Conservation (phyloP, 2,888 invertebrate genomes). For the Oscheius sp. region DNA sequence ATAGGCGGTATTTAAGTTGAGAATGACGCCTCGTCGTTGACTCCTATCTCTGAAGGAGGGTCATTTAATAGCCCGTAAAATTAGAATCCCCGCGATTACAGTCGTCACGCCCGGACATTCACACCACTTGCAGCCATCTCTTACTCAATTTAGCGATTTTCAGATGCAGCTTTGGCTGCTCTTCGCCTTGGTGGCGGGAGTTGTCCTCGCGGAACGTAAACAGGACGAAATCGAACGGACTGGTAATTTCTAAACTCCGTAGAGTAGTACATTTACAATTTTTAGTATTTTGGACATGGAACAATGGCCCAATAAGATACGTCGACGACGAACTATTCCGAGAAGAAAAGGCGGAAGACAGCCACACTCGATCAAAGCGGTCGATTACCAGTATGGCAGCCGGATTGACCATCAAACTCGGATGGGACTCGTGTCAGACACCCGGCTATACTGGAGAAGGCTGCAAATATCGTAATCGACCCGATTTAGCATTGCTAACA, state of each 20-base stretch:
- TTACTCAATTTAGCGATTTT: not conserved
- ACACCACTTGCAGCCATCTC: not conserved
- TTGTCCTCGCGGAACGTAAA: slow-evolving; percentile 1
- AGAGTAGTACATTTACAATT: not conserved
- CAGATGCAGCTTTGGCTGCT: slow-evolving; percentile 34
- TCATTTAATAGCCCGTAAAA: slow-evolving; percentile 33
- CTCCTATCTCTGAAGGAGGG: slow-evolving; percentile 8
- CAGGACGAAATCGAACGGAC: slow-evolving; percentile 8
- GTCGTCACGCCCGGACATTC: slow-evolving; percentile 4
- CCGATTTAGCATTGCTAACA: too few relatives aligned
- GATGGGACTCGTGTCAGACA: slow-evolving; percentile 24
- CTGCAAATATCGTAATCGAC: slow-evolving; percentile 58
- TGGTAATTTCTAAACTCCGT: not conserved
- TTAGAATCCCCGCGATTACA: slow-evolving; percentile 19
- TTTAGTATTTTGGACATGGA: slow-evolving; percentile 25
- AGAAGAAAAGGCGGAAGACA: not conserved
- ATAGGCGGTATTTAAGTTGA: not conserved
- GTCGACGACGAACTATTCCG: slow-evolving; percentile 20
- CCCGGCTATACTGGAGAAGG: slow-evolving; percentile 64
- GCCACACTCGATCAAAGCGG: slow-evolving; percentile 16
- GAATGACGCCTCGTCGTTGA: not conserved
- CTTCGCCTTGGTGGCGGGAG: slow-evolving; percentile 14
- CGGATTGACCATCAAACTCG: slow-evolving; percentile 7
- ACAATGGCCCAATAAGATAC: slow-evolving; percentile 16
- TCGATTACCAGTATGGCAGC: slow-evolving; percentile 20